Evolutionary conservation across 2,113 vertebrate genomes (phyloP), one percentile per base, ranked within the genome.

Genomic region (Lepus americanus): DNA sequence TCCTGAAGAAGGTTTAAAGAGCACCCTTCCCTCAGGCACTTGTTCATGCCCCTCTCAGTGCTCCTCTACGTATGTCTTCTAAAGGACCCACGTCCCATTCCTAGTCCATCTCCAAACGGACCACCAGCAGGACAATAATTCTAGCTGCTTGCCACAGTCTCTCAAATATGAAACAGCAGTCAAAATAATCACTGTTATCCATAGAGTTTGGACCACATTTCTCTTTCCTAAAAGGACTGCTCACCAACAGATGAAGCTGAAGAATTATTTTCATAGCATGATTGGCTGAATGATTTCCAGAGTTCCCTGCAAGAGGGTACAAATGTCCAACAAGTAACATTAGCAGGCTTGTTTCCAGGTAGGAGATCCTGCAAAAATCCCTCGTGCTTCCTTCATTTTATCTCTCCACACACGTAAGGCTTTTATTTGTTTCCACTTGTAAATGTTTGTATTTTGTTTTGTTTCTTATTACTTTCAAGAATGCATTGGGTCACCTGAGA

Each of bases 201-300:
- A 36, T 16, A 66, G 27, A 81, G 19, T 84, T 59, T 31, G 27
- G 3, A 14, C 64, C 36, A 9, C 0, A 0, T 70, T 73, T 90
- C 59, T 93, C 7, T 91, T 88, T 93, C 84, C 72, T 84, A n/a
- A 55, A 92, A 55, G 19, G 22, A 66, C 33, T 90, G 44, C 55
- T 4, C 64, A 33, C 59, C 59, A 89, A n/a, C 69, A 82, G 33
- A 72, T n/a, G 31, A 86, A 94, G 55, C 51, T 66, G 14, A 92
- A 9, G 14, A 44, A 73, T 69, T 19, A 7, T 72, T 83, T 92
- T 70, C 78, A 12, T 67, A 69, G n/a, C 39, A 90, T 25, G 44
- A 23, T 3, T 77, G 77, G 36, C 25, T 63, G 16, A 33, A n/a
- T 61, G 9, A 27, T n/a, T 33, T 77, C 12, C 44, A 7, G 61